Percentiles rank a stretch among this genome's conserved stretches.
Evolutionary conservation across 2,888 invertebrate species (phyloP).

Genomic region (Enchytraeus crypticus): DNA sequence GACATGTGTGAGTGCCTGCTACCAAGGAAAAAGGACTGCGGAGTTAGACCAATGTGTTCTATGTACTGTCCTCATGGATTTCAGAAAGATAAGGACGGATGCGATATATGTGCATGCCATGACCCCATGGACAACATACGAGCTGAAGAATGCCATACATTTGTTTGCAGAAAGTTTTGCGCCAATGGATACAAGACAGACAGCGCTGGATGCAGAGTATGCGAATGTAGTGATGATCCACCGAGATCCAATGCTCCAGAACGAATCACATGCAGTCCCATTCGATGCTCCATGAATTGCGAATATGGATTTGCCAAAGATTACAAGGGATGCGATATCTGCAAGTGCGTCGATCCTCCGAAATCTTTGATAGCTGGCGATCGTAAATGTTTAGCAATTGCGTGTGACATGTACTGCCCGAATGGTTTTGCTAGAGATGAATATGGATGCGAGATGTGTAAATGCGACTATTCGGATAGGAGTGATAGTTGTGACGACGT

Average conservation of each 20-base stretch:
- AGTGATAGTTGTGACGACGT: not conserved
- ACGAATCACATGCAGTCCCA: not conserved
- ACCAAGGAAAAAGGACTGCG: no score
- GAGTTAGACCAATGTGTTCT: conserved; percentile 10
- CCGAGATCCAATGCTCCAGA: not conserved
- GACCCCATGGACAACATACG: not conserved
- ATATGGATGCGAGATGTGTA: no score
- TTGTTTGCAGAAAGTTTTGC: not conserved
- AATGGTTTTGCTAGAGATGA: no score
- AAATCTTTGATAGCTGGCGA: no score
- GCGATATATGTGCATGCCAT: conserved; percentile 18
- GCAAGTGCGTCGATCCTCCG: conserved; percentile 4
- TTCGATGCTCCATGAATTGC: conserved; percentile 14
- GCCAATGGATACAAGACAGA: not conserved
- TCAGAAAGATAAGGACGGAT: conserved; percentile 18
- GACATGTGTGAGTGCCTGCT: conserved; percentile 17
- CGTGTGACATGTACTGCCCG: no score
- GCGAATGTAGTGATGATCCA: not conserved
- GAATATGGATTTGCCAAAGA: conserved; percentile 16
- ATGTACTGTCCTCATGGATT: conserved; percentile 20
- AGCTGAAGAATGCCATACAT: no score
- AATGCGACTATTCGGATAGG: conserved; percentile 7
- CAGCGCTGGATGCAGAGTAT: not conserved
- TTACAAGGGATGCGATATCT: conserved; percentile 16
- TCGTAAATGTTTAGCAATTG: no score